phyloP scores from a whole-genome alignment of 2,113 vertebrate species.

The Brachirus orientalis region DNA sequence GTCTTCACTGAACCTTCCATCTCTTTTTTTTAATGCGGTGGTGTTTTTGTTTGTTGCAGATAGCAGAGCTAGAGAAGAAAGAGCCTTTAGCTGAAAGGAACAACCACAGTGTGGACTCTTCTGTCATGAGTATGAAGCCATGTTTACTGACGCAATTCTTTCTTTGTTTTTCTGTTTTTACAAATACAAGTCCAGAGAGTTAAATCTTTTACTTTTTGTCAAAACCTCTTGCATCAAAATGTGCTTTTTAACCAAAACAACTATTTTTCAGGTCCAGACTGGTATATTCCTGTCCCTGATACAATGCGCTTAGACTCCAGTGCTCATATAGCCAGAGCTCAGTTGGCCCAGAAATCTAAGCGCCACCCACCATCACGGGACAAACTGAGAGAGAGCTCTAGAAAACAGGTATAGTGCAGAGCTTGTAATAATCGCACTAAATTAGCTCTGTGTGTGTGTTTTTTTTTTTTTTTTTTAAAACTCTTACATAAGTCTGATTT shows the following conservation, averaged over 20 bases:
- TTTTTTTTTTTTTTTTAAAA: too few species aligned
- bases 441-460: too few species aligned
- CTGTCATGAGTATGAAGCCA: constrained; percentile 66
- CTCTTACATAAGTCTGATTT: not conserved
- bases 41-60: constrained; percentile 53
- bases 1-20: constrained; percentile 5
- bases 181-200: not conserved
- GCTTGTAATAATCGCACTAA: not conserved
- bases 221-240: not conserved
- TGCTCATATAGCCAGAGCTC: constrained; percentile 88
- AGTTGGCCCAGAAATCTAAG: constrained; percentile 89
- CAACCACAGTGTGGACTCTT: constrained; percentile 57
- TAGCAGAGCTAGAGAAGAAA: constrained; percentile 53
- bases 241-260: not conserved
- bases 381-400: constrained; percentile 86
- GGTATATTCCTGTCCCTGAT: constrained; percentile 79
- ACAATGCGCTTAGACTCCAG: constrained; percentile 88
- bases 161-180: too few species aligned
- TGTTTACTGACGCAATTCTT: not conserved
- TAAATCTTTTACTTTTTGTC: not conserved
- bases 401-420: constrained; percentile 53
- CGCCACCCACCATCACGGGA: constrained; percentile 89
- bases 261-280: constrained; percentile 60
- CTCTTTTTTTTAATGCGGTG: not conserved
- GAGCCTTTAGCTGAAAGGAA: constrained; percentile 42